Conservation (phyloP, 2,797 vertebrate genomes). For the Phaenicophaeus curvirostris region DNA sequence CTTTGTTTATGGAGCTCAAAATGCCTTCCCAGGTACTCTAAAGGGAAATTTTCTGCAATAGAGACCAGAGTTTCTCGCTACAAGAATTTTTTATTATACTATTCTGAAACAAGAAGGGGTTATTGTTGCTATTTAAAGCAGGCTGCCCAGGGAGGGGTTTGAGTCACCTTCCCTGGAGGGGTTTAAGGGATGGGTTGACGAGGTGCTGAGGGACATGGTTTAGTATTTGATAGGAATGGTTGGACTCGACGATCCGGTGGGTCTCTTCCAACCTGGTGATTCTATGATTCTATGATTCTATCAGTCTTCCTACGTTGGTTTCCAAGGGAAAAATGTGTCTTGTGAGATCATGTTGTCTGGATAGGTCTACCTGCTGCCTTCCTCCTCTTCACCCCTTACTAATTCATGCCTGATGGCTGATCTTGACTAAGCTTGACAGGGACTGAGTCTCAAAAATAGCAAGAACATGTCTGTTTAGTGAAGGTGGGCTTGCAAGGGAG, state of each 20-base stretch:
- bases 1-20: not conserved
- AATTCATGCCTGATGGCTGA: not conserved
- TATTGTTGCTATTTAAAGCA: not conserved
- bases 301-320: not conserved
- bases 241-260: too few species aligned
- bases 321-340: not conserved
- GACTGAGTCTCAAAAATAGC: not conserved
- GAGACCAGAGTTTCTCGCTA: not conserved
- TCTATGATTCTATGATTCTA: too few species aligned
- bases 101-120: not conserved
- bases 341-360: not conserved
- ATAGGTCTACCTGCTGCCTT: not conserved
- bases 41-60: not conserved
- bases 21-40: not conserved
- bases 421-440: not conserved
- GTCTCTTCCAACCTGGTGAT: too few species aligned
- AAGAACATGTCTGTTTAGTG: not conserved
- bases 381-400: not conserved
- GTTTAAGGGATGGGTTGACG: too few species aligned
- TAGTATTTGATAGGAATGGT: too few species aligned
- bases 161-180: too few species aligned
- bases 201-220: too few species aligned
- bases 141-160: too few species aligned
- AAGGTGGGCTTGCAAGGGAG: not conserved
- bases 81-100: not conserved